A percentile compares a stretch with the other conserved stretches of the same genome.
Conservation (phyloP, 1,140 invertebrate genomes). For the Mycetomoellerius zeteki region DNA sequence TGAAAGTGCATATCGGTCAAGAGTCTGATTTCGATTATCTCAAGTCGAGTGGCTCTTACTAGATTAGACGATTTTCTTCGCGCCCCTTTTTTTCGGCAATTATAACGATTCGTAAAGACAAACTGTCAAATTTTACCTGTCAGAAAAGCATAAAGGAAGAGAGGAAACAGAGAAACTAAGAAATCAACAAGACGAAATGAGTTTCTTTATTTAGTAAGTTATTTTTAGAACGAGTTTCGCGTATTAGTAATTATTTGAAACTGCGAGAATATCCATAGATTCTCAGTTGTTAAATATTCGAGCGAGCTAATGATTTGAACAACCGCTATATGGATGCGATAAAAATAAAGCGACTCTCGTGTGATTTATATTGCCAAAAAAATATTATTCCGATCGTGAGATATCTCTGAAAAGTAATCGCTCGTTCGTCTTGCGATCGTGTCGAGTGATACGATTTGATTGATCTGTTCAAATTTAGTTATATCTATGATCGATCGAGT, state of each 20-base stretch:
- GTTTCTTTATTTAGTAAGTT: neutral
- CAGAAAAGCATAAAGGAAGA: neutral
- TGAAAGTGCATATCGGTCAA: conserved; percentile 52
- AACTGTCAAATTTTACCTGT: neutral
- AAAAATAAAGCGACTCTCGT: conserved; percentile 34
- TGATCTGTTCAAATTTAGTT: conserved; percentile 66
- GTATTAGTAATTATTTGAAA: neutral
- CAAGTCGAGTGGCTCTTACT: neutral
- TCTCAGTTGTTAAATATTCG: conserved; percentile 26
- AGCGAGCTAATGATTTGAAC: conserved; percentile 35
- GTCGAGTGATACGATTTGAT: conserved; percentile 60
- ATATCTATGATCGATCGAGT: conserved; percentile 53
- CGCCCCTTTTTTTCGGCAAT: neutral
- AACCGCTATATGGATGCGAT: conserved; percentile 13
- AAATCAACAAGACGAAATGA: neutral
- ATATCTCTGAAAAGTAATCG: conserved; percentile 64
- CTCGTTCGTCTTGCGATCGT: conserved; percentile 60
- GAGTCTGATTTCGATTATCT: conserved; percentile 40
- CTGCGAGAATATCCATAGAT: neutral
- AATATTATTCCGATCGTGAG: conserved; percentile 59
- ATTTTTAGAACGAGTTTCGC: neutral
- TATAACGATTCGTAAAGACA: neutral
- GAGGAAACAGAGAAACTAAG: neutral
- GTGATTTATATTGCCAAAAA: conserved; percentile 59
- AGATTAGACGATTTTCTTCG: conserved; percentile 11